Conservation (phyloP, 2,797 vertebrate genomes). For the Onychomys torridus region DNA sequence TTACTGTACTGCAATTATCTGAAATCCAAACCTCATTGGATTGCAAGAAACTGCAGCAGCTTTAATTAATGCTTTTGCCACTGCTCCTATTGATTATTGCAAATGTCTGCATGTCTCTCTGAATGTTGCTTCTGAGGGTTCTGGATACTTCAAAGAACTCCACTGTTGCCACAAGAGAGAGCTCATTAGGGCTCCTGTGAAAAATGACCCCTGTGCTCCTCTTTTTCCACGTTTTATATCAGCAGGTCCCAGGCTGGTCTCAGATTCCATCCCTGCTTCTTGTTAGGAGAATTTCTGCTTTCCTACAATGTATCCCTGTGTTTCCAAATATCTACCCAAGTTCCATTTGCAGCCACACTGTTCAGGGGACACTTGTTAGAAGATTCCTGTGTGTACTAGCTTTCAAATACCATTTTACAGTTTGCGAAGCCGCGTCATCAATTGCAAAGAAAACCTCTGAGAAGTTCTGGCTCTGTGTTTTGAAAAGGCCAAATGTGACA, state of each 20-base stretch:
- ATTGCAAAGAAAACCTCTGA: constrained; percentile 57
- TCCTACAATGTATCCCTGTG: constrained; percentile 42
- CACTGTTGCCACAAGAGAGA: constrained; percentile 39
- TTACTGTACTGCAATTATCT: constrained; percentile 70
- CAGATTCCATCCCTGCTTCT: constrained; percentile 58
- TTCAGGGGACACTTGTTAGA: constrained; percentile 60
- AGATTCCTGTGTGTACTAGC: neutral
- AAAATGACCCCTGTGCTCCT: constrained; percentile 43
- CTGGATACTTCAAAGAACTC: constrained; percentile 62
- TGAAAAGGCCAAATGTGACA: neutral
- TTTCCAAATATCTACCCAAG: constrained; percentile 71
- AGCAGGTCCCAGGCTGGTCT: constrained; percentile 59
- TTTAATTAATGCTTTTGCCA: constrained; percentile 78
- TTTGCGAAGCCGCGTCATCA: constrained; percentile 67
- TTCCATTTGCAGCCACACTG: constrained; percentile 62
- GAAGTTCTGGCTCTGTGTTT: constrained; percentile 45
- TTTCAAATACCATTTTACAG: constrained; percentile 62
- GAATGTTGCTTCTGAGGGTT: constrained; percentile 63
- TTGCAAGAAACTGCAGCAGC: constrained; percentile 35
- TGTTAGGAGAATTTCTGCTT: constrained; percentile 47
- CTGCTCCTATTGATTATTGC: constrained; percentile 52
- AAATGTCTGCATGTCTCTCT: constrained; percentile 70
- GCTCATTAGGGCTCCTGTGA: constrained; percentile 48
- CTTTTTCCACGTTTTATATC: constrained; percentile 56
- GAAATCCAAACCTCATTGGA: constrained; percentile 19